A percentile compares a stretch with the other conserved stretches of the same genome.
Evolutionary conservation across 2,797 vertebrate genomes (phyloP).

Genomic region (Melopsittacus undulatus): DNA sequence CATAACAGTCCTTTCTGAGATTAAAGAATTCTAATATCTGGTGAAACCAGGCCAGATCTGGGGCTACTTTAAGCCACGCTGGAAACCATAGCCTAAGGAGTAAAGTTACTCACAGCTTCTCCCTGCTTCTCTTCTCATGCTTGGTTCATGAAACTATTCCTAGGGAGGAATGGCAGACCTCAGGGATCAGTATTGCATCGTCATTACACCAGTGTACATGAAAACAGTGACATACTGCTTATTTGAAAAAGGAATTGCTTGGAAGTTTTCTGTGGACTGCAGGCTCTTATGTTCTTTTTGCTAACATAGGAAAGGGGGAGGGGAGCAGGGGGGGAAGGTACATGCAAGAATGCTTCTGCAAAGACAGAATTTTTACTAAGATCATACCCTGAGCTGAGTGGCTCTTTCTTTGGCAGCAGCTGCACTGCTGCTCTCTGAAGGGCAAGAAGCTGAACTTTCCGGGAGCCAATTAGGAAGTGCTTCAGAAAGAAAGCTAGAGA

Average conservation of each 20-base stretch:
- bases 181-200: neutral
- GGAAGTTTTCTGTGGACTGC: neutral
- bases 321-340: too few species aligned
- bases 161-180: neutral
- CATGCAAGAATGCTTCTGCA: neutral
- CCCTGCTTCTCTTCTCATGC: neutral
- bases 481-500: neutral
- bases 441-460: slow-evolving; percentile 39
- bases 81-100: neutral
- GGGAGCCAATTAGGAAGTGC: slow-evolving; percentile 12
- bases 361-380: slow-evolving; percentile 2
- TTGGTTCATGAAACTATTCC: neutral
- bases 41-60: neutral
- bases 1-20: neutral
- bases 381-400: neutral
- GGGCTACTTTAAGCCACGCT: neutral
- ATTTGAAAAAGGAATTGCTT: neutral
- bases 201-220: neutral
- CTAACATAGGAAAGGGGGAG: neutral
- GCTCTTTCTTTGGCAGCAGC: neutral
- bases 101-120: neutral
- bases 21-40: neutral
- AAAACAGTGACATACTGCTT: neutral
- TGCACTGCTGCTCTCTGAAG: neutral
- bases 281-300: neutral